Evolutionary conservation across 2,113 vertebrate species (phyloP), one percentile per base, ranked within the genome.

Genomic region (Castor canadensis): DNA sequence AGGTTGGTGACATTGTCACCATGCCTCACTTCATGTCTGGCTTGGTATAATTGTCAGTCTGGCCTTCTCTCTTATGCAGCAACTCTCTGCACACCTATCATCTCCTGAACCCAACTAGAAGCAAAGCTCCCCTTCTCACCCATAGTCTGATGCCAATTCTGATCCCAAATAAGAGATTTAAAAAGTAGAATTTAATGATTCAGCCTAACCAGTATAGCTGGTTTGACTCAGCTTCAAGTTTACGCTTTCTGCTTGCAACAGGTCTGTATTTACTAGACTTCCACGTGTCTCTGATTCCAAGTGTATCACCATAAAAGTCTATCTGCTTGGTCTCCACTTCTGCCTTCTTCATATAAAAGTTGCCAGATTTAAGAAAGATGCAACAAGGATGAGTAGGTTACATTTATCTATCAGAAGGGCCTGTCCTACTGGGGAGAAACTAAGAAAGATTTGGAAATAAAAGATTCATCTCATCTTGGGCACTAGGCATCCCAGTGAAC

Each of bases 281-380:
- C 40, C 38, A 60, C 3, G 4, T 32, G 35, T 80, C 71, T 93
- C 54, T 67, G 16, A 81, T 84, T 81, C 64, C 47, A 84, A 4
- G 0, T 52, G 1, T 0, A 73, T 35, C 38, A 40, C 22, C 56
- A 17, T 45, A 67, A 83, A 40, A 56, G n/a, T 93, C n/a, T 60
- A 79, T 12, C n/a, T 89, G 3, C 28, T 86, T 82, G 32, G 72
- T 91, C 49, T 77, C 30, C 20, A 82, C 45, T 52, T 86, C 38
- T 45, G 9, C 43, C 15, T 73, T 87, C 35, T 83, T 89, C 60
- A 45, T 47, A 0, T 60, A 64, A 71, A 96, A 52, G 3, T 60
- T 90, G 69, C 40, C 43, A 60, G 47, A 77, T 40, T 96, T 40
- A 66, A 66, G 16, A 91, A 91, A 93, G 93, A 71, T 26, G 71